Evolutionary conservation across 2,888 invertebrate genomes (phyloP).

Genomic region (Orthosia incerta): DNA sequence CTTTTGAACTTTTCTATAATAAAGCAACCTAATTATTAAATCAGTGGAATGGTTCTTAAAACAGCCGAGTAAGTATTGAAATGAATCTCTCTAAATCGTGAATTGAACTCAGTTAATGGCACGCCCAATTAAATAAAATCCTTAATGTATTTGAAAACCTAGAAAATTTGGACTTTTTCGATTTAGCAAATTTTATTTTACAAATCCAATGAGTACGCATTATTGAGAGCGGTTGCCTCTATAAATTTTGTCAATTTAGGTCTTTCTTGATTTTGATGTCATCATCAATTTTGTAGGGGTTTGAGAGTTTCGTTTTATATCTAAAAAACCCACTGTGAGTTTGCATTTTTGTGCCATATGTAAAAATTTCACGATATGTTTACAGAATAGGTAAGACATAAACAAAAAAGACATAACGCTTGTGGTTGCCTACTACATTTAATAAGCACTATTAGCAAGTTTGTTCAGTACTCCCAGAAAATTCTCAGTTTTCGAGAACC

Average conservation of each 20-base stretch:
- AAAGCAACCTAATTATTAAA: too few relatives aligned
- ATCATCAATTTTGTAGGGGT: neutral
- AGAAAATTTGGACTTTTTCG: constrained; percentile 5
- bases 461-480: too few relatives aligned
- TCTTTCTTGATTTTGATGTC: neutral
- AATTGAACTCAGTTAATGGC: neutral
- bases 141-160: constrained; percentile 9
- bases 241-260: too few relatives aligned
- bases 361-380: too few relatives aligned
- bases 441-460: too few relatives aligned
- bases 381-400: too few relatives aligned
- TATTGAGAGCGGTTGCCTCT: neutral
- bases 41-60: neutral
- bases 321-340: neutral
- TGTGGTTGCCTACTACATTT: neutral
- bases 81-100: constrained; percentile 11
- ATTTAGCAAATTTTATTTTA: constrained; percentile 6
- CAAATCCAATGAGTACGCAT: constrained; percentile 2
- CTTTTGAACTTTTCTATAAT: too few relatives aligned
- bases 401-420: neutral
- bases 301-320: neutral
- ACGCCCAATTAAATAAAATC: neutral
- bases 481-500: too few relatives aligned
- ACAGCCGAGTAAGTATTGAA: constrained; percentile 1
- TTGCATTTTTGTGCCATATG: too few relatives aligned